A percentile compares a stretch with the other conserved stretches of the same genome.
phyloP scores from a whole-genome alignment of 2,113 vertebrate genomes.

The Struthio camelus region DNA sequence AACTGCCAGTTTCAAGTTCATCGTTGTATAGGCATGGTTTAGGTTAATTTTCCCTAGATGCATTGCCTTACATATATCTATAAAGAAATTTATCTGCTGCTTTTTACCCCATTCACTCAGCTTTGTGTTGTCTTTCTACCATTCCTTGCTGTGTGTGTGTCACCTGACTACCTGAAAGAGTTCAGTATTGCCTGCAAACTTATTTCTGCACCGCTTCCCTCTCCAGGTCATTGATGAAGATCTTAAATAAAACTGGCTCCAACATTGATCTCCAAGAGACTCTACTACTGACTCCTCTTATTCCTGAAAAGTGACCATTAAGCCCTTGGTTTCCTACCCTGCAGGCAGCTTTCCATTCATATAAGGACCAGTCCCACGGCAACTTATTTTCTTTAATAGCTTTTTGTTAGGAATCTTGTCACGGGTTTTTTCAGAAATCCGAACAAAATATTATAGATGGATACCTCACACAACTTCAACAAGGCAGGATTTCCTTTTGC shows the following conservation, averaged over 20 bases:
- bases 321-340: not conserved
- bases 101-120: rapidly evolving
- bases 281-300: not conserved
- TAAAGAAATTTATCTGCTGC: not conserved
- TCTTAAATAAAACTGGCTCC: not conserved
- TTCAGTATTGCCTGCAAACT: not conserved
- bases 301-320: not conserved
- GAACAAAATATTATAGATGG: not conserved
- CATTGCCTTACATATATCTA: not conserved
- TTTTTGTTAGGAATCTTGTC: not conserved
- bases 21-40: not conserved
- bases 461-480: not conserved
- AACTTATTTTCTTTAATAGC: not conserved
- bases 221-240: not conserved
- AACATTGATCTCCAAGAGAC: not conserved
- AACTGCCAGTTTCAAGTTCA: not conserved
- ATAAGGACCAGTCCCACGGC: not conserved
- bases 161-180: not conserved
- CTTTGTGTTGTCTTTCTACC: not conserved
- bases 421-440: not conserved
- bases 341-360: not conserved
- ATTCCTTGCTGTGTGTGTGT: not conserved
- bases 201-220: not conserved
- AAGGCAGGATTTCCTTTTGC: not conserved
- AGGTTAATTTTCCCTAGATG: not conserved